Evolutionary conservation across 1,140 invertebrate genomes (phyloP).

Genomic region (Drosophila subpulchrella): DNA sequence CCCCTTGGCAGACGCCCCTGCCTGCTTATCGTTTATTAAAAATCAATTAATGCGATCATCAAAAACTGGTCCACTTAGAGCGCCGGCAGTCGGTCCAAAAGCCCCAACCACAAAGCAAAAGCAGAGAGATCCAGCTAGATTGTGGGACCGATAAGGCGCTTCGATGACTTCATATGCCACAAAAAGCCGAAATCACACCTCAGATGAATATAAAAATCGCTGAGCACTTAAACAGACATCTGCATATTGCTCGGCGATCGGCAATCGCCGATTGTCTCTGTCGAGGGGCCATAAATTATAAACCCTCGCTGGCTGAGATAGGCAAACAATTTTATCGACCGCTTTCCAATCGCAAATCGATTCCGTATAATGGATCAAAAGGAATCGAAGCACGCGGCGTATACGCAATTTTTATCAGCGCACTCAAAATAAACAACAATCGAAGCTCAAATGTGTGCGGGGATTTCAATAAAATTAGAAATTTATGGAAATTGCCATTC

Average conservation of each 20-base stretch:
- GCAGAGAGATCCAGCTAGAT: conserved; percentile 31
- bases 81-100: conserved; percentile 30
- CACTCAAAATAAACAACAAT: conserved; percentile 31
- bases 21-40: conserved; percentile 56
- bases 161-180: conserved; percentile 74
- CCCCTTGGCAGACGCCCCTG: conserved; percentile 5
- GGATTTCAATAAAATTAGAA: conserved; percentile 81
- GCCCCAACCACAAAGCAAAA: conserved; percentile 15
- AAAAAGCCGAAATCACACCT: conserved; percentile 72
- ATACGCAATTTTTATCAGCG: conserved; percentile 69
- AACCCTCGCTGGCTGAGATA: conserved; percentile 43
- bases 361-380: conserved; percentile 23
- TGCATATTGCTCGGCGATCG: conserved; percentile 60
- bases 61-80: conserved; percentile 74
- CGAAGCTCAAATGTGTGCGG: conserved; percentile 30
- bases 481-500: conserved; percentile 77
- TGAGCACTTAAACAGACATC: conserved; percentile 68
- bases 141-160: conserved; percentile 35
- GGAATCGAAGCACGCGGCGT: conserved; percentile 53
- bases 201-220: conserved; percentile 73
- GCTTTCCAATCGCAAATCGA: conserved; percentile 32
- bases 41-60: conserved; percentile 72
- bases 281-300: conserved; percentile 66
- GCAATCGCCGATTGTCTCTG: conserved; percentile 24
- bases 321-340: conserved; percentile 29